Evolutionary conservation across 2,888 invertebrate species (phyloP).

Genomic region (Amiota communis): DNA sequence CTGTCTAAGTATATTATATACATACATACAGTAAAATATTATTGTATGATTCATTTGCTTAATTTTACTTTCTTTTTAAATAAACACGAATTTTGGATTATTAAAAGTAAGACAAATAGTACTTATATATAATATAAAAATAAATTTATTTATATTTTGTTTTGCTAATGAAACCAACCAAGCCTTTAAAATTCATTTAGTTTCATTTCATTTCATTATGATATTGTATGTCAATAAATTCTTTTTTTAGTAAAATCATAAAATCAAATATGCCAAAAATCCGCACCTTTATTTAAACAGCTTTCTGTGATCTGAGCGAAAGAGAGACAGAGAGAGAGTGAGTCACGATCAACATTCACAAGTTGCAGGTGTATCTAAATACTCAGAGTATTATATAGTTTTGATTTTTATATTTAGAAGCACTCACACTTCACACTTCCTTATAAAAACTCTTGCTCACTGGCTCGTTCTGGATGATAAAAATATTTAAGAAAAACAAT

Average conservation of each 20-base stretch:
- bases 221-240: too few relatives aligned
- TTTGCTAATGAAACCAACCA: too few relatives aligned
- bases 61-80: too few relatives aligned
- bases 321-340: neutral
- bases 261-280: neutral
- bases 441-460: neutral
- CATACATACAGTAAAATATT: too few relatives aligned
- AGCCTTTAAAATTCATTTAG: too few relatives aligned
- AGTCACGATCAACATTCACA: neutral
- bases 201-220: too few relatives aligned
- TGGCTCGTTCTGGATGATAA: neutral
- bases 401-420: neutral
- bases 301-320: neutral
- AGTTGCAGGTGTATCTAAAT: conserved; percentile 5
- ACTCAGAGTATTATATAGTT: neutral
- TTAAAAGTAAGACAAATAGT: too few relatives aligned
- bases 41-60: too few relatives aligned
- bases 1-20: too few relatives aligned
- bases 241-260: neutral
- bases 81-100: too few relatives aligned
- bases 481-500: conserved; percentile 19
- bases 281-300: conserved; percentile 17
- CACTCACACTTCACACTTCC: conserved; percentile 5
- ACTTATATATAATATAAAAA: too few relatives aligned
- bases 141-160: too few relatives aligned